Evolutionary conservation across 2,113 vertebrate species (phyloP).

Genomic region (Myotis lucifugus): DNA sequence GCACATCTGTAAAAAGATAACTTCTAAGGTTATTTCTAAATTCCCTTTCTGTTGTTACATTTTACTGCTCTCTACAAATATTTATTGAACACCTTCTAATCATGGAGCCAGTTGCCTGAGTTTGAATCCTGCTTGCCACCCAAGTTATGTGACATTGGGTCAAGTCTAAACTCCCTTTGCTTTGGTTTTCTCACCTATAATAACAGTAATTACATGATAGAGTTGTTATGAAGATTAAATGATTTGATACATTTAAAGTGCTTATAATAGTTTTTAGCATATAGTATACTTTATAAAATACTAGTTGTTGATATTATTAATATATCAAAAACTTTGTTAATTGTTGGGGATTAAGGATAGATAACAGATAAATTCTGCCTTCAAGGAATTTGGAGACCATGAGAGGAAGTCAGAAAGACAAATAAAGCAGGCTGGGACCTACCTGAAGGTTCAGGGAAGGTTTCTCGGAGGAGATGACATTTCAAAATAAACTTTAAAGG

Average conservation of each 20-base stretch:
- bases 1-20: background rate
- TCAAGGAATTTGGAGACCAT: conserved; percentile 4
- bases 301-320: background rate
- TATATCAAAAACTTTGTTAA: background rate
- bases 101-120: background rate
- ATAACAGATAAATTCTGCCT: background rate
- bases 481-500: background rate
- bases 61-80: background rate
- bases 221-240: conserved; percentile 12
- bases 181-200: background rate
- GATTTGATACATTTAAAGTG: background rate
- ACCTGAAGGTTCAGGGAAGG: background rate
- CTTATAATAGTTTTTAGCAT: background rate
- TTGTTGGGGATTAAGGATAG: background rate
- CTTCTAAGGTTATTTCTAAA: background rate
- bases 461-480: background rate
- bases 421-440: background rate
- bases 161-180: background rate
- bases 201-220: background rate
- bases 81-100: background rate
- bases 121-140: background rate
- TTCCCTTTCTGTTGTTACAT: background rate
- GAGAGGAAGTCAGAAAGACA: background rate
- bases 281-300: background rate
- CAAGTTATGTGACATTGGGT: background rate